Base-by-base conservation (phyloP, 2,797 vertebrate genomes). In the Psittacula derbiana region DNA sequence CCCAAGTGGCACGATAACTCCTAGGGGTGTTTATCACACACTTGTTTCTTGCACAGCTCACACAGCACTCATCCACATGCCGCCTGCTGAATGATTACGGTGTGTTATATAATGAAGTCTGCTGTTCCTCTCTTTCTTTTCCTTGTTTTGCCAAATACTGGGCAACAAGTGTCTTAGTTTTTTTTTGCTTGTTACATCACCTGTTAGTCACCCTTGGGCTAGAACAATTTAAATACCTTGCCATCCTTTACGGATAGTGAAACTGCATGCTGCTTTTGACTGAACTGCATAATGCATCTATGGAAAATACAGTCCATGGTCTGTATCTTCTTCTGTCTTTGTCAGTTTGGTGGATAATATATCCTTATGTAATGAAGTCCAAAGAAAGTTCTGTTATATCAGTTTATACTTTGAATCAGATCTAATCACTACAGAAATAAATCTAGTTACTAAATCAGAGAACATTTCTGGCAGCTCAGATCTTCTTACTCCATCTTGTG, bases 401-500 rank as follows among this genome's bases (percentile, higher is more conserved):
- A 38, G 31, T 84, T 89, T 95, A 76, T 83, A 47, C 31, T 88
- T 73, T 16, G 44, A 91, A 84, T 92, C 21, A 1, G 3, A 80
- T 86, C 81, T 96, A 83, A 94, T 75, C 28, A 33, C 62, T 66
- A 28, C 6, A 86, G 62, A 90, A 95, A 92, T 57, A 92, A 88
- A 86, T 81, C 38, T 33, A 31, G 28, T 95, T 83, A 28, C 44
- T 76, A n/a, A 92, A 80, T 61, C 41, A 46, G 18, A 0, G 3
- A 43, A 28, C 6, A 7, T 50, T 78, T 78, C 46, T 83, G 65
- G 52, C 46, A 66, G 86, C 50, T 67, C 60, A 97, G 49, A 94
- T 95, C 95, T 46, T 41, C 80, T n/a, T 92, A 75, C 97, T 74
- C 98, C 98, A 98, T 97, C 98, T 97, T 95, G 98, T 98, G 98